These are phyloP conservation scores for Stenopsyche tienmushanensis DNA, from an alignment of 1,140 invertebrate genomes.

Conservation along the genomic window DNA sequence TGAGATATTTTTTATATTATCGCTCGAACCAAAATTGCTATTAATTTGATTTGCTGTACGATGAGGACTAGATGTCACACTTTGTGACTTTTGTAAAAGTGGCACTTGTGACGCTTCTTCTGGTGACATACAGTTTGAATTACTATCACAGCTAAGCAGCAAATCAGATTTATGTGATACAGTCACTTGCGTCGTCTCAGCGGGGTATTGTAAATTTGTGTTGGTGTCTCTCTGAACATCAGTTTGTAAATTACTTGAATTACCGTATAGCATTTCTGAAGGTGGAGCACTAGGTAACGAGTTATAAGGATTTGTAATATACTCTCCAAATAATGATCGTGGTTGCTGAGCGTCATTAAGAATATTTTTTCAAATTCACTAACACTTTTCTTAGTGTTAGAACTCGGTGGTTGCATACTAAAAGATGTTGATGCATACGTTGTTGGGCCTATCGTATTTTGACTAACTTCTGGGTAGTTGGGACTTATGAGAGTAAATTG, in stretches of 20 bases:
- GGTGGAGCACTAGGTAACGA: constrained; percentile 22
- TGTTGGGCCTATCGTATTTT: no score
- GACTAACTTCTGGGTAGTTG: no score
- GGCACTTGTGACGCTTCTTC: not conserved
- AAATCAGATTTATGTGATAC: no score
- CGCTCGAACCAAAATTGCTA: constrained; percentile 48
- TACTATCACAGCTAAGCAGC: constrained; percentile 6
- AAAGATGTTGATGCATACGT: no score
- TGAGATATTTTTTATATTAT: constrained; percentile 48
- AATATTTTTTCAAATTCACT: not conserved
- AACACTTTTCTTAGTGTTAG: constrained; percentile 3
- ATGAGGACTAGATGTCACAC: constrained; percentile 51
- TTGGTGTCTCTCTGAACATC: not conserved
- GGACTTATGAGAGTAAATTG: constrained; percentile 35
- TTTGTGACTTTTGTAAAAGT: constrained; percentile 47
- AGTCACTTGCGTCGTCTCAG: not conserved
- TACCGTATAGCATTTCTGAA: not conserved
- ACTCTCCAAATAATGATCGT: constrained; percentile 55
- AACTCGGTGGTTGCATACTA: constrained; percentile 3
- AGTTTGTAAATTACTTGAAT: no score
- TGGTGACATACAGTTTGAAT: constrained; percentile 8
- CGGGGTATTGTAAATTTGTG: not conserved
- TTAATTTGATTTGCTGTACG: constrained; percentile 45
- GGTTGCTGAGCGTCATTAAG: constrained; percentile 42
- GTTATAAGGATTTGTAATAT: constrained; percentile 58